phyloP scores from a whole-genome alignment of 2,113 vertebrate species.

The Boleophthalmus pectinirostris region DNA sequence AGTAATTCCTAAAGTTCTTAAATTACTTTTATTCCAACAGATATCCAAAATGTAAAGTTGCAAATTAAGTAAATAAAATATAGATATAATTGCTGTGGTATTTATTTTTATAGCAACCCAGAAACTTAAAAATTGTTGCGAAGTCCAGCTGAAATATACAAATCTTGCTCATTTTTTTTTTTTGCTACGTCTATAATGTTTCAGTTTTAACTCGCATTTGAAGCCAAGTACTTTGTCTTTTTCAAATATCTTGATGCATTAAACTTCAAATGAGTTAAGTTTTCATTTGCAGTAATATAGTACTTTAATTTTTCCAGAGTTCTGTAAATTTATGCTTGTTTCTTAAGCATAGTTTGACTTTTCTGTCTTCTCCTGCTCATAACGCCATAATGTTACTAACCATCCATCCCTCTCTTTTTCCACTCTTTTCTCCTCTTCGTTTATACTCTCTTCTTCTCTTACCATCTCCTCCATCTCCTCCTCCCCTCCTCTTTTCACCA shows the following conservation, averaged over 20 bases:
- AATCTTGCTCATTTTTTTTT: too few species aligned
- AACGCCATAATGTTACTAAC: conserved; percentile 57
- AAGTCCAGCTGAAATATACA: too few species aligned
- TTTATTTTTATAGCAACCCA: too few species aligned
- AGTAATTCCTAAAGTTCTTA: neutral
- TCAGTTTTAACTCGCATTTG: neutral
- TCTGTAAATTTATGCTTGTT: conserved; percentile 50
- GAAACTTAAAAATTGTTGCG: too few species aligned
- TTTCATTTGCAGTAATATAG: conserved; percentile 23
- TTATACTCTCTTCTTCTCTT: neutral
- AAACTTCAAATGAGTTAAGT: neutral
- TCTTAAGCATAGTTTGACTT: conserved; percentile 51
- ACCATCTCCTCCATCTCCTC: neutral
- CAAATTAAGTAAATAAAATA: too few species aligned
- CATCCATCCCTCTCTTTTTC: conserved; percentile 28
- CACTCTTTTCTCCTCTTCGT: neutral
- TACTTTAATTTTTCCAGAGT: conserved; percentile 16
- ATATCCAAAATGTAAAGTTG: too few species aligned
- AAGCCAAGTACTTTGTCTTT: neutral
- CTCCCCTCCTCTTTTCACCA: neutral
- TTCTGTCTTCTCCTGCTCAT: conserved; percentile 34
- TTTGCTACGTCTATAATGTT: too few species aligned
- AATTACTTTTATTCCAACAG: neutral
- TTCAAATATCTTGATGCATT: neutral
- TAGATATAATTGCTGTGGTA: too few species aligned